These are phyloP conservation scores for Clinocottus analis DNA, from an alignment of 2,113 vertebrate genomes.

Conservation along the genomic window DNA sequence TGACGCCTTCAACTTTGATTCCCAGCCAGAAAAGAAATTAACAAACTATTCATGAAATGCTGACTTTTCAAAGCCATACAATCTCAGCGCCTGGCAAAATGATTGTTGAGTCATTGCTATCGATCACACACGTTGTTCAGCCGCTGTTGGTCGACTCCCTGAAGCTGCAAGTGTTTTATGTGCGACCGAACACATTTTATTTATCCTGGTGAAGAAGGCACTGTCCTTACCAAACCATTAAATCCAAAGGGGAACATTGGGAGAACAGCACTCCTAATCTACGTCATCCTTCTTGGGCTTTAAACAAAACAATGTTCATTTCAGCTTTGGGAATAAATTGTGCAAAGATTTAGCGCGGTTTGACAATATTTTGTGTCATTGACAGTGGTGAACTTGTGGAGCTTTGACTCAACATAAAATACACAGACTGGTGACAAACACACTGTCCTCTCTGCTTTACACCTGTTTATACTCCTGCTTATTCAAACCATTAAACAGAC, in stretches of 20 bases:
- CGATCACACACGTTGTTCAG: neutral
- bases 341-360: neutral
- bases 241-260: neutral
- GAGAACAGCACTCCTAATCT: neutral
- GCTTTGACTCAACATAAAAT: neutral
- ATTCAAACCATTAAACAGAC: conserved; percentile 30
- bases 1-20: conserved; percentile 6
- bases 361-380: neutral
- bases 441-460: conserved; percentile 1
- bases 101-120: conserved; percentile 12
- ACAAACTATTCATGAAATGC: neutral
- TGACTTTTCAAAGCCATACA: conserved; percentile 18
- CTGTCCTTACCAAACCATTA: conserved; percentile 11
- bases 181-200: neutral
- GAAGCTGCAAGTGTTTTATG: neutral
- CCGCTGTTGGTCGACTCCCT: neutral
- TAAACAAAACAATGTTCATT: neutral
- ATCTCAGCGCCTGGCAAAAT: neutral
- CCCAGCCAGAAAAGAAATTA: conserved; percentile 11
- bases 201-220: neutral
- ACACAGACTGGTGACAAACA: neutral
- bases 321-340: neutral
- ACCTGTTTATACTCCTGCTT: conserved; percentile 10
- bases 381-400: no score
- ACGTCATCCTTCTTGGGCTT: conserved; percentile 16